Evolutionary conservation across 2,797 vertebrate genomes (phyloP), one percentile per base, ranked within the genome.

Genomic region (Dallia pectoralis): DNA sequence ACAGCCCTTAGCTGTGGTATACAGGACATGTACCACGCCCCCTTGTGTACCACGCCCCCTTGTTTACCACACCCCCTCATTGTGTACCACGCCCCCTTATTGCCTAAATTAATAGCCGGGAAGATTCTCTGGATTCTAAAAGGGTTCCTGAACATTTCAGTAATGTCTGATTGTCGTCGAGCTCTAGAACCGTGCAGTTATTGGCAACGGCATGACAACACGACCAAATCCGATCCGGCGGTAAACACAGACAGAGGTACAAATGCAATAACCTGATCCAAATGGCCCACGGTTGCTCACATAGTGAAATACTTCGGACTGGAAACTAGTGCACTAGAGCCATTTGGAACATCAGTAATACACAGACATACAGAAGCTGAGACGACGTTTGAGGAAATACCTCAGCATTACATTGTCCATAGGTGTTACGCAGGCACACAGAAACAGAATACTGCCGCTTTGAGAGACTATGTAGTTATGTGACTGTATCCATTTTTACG

Each of bases 101-200:
- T 4, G 40, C 40, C 40, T 12, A 49, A 51, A 48, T 9, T 22
- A 64, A 33, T 25, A 11, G 4, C 63, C 18, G 25, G 25, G 33
- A 32, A 27, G 33, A 12, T 53, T 9, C 48, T 64, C 47, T 61
- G 62, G 27, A 62, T 16, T 30, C 61, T 62, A 53, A n/a, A 40
- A 59, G 66, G 66, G 11, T 25, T 18, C 67, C 5, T 0, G 64
- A 30, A 68, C 25, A 25, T n/a, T 47, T 2, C 16, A 1, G 12
- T 8, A 27, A 3, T 4, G 27, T 68, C n/a, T 79, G 82, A 84
- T 82, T 80, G 82, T 84, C 82, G 12, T 22, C 22, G 47, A 40
- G 4, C 22, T 48, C 40, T 40, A 67, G 40, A 47, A 15, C 4
- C 49, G 8, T 8, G 53, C 53, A 22, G 53, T 22, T 22, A 56